A percentile compares a stretch with the other conserved stretches of the same genome.
These are phyloP conservation scores for Uria aalge DNA, from an alignment of 2,113 vertebrate genomes.

Conservation along the genomic window DNA sequence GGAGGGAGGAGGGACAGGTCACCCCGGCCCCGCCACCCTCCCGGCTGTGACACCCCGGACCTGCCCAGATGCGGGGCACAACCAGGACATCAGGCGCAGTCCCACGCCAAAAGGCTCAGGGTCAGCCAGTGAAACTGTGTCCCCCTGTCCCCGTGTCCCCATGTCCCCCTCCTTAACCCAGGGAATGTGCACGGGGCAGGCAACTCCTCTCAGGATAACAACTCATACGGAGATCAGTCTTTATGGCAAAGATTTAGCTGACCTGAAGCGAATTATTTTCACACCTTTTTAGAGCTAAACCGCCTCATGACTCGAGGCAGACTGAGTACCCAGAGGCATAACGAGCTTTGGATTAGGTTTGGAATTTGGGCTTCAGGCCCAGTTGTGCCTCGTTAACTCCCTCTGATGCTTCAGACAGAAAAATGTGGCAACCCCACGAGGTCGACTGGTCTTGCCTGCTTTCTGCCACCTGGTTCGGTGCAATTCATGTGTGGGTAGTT, in stretches of 20 bases:
- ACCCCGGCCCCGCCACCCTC: fast-evolving
- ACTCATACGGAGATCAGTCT: fast-evolving
- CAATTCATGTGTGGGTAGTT: fast-evolving
- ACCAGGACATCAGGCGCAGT: fast-evolving
- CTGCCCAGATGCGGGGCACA: fast-evolving
- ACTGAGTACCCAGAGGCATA: neutral
- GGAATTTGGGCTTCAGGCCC: neutral
- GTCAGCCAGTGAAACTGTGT: fast-evolving
- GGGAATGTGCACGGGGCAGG: fast-evolving
- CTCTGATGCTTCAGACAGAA: neutral
- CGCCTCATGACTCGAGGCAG: neutral
- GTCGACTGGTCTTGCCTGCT: too few species aligned
- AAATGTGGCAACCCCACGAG: neutral
- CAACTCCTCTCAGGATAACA: neutral
- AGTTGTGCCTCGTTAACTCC: fast-evolving
- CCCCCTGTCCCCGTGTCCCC: too few species aligned
- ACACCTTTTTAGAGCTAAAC: neutral
- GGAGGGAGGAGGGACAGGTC: neutral
- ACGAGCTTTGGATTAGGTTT: fast-evolving
- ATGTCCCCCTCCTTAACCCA: neutral
- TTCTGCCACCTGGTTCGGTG: neutral
- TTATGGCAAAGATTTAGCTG: neutral
- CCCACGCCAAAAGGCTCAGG: neutral
- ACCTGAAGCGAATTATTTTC: neutral
- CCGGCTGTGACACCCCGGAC: fast-evolving